Base-by-base conservation (phyloP, 1,140 invertebrate species). In the Pissodes strobi region DNA sequence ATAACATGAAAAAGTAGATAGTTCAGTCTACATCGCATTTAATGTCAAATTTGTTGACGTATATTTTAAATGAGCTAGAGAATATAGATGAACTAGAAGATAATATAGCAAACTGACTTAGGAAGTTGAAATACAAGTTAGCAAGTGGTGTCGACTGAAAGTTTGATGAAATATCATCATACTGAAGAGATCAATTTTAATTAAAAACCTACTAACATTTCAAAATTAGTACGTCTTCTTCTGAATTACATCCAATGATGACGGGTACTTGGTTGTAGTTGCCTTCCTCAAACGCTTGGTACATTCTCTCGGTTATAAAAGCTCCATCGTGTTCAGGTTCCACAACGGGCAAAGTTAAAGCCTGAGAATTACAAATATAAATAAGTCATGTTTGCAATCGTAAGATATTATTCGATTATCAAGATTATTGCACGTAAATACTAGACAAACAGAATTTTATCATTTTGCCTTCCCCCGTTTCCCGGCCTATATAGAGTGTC, bases 191-290 rank as follows among this genome's bases (percentile, higher is more conserved):
- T 30, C 3, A 52, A 21, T 48, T 34, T 34, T n/a, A 34, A 34
- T 34, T 34, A n/a, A n/a, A n/a, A n/a, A n/a, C 13, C 13, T n/a
- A 45, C 13, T 49, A 41, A 65, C 63, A 55, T 34, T 65, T 9
- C 10, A 58, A 43, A 23, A 27, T 43, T 15, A 30, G 4, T 4
- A 64, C 49, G 0, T 64, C 56, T 39, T 74, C 72, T 49, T 72
- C 67, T 2, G 72, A 74, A 52, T 71, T 72, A n/a, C 30, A 46
- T 23, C 72, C 71, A 49, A 74, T 59, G 10, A 74, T 58, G 22
- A 70, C 57, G 5, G 72, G 61, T 17, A 72, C 58, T 25, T 69
- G 53, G 38, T 67, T 67, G 30, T 68, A 65, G 10, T 68, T 58
- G 49, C 71, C 72, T 6, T 56, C 39, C n/a, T 39, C 30, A 21